Percentiles rank a stretch among this genome's conserved stretches.
Evolutionary conservation across 2,888 invertebrate genomes (phyloP).

Genomic region (Liposcelis brunnea): DNA sequence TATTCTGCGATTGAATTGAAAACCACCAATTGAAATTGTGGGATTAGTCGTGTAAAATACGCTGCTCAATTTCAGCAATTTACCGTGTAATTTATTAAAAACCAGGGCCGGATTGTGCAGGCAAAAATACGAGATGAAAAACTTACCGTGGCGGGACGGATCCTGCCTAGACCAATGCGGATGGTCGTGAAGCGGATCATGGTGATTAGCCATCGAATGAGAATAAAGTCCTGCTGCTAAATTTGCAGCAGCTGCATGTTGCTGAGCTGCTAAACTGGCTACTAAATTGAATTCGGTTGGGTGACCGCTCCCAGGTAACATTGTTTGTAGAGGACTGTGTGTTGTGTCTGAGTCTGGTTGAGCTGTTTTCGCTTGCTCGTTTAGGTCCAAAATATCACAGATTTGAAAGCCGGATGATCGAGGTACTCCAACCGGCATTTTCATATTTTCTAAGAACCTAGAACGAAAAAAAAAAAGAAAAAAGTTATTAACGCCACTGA

Average conservation of each 20-base stretch:
- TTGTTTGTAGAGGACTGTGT: slow-evolving; percentile 7
- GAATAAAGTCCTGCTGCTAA: slow-evolving; percentile 12
- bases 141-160: slow-evolving; percentile 3
- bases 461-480: slow-evolving; percentile 25
- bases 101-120: too few relatives aligned
- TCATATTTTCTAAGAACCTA: slow-evolving; percentile 69
- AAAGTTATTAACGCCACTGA: slow-evolving; percentile 7
- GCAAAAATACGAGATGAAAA: too few relatives aligned
- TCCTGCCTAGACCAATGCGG: background rate
- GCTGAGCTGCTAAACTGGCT: slow-evolving; percentile 2
- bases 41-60: too few relatives aligned
- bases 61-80: too few relatives aligned
- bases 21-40: too few relatives aligned
- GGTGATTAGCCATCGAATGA: background rate
- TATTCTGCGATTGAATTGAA: too few relatives aligned
- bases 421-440: slow-evolving; percentile 49
- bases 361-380: slow-evolving; percentile 30
- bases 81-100: too few relatives aligned
- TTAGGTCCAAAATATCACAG: slow-evolving; percentile 81
- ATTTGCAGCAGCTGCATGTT: slow-evolving; percentile 10
- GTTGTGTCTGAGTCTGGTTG: slow-evolving; percentile 18
- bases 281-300: background rate
- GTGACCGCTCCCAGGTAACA: slow-evolving; percentile 9
- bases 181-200: background rate
- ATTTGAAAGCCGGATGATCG: slow-evolving; percentile 77